Conservation (phyloP, 2,113 vertebrate genomes). For the Miniopterus natalensis region DNA sequence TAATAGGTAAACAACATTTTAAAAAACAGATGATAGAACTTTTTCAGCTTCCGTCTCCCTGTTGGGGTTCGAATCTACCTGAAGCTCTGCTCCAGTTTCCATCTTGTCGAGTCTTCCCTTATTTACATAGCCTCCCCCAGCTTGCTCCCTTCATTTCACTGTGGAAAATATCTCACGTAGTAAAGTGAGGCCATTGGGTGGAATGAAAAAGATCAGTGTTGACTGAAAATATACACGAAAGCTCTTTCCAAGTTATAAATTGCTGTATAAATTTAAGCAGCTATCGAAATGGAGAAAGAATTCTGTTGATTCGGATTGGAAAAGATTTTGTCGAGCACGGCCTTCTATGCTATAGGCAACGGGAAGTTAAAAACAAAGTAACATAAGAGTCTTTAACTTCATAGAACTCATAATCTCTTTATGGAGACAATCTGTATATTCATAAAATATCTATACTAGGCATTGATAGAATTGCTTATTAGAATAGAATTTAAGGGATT, state of each 20-base stretch:
- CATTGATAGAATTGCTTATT: not conserved
- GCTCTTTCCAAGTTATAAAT: not conserved
- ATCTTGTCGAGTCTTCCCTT: not conserved
- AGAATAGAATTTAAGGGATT: not conserved
- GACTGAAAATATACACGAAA: not conserved
- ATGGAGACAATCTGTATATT: not conserved
- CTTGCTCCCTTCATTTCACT: not conserved
- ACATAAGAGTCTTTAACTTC: not conserved
- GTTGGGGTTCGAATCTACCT: not conserved
- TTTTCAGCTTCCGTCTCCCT: not conserved
- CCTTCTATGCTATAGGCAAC: not conserved
- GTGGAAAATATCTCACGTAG: not conserved
- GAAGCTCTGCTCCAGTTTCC: not conserved
- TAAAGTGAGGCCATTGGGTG: not conserved
- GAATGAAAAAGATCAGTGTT: not conserved
- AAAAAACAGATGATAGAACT: not conserved
- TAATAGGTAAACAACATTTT: not conserved
- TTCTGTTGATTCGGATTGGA: not conserved
- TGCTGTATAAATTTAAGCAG: conserved; percentile 2
- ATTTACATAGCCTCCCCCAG: not conserved
- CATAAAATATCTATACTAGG: not conserved
- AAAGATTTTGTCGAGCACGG: not conserved
- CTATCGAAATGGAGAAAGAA: not conserved
- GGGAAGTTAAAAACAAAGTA: not conserved
- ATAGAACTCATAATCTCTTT: not conserved